Evolutionary conservation across 92 coral and sea anemone species (phyloP).

Genomic region (Zoanthus gigantus): DNA sequence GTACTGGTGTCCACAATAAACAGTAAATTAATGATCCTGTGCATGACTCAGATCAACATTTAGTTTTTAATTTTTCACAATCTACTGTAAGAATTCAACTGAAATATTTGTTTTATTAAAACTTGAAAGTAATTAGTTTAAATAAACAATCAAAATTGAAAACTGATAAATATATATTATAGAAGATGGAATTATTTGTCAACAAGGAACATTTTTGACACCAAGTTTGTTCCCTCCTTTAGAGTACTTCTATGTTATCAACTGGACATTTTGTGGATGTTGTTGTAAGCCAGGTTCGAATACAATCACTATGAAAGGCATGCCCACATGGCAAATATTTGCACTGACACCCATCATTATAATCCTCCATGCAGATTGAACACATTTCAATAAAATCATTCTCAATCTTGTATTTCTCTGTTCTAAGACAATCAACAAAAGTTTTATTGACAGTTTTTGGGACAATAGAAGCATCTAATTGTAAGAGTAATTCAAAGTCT

Average conservation of each 20-base stretch:
- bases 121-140: no score
- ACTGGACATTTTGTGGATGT: constrained; percentile 90
- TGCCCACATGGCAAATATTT: constrained; percentile 83
- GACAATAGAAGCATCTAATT: constrained; percentile 75
- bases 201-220: neutral
- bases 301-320: constrained; percentile 82
- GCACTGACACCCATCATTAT: constrained; percentile 67
- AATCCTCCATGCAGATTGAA: constrained; percentile 88
- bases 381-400: constrained; percentile 57
- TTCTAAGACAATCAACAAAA: constrained; percentile 60
- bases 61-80: no score
- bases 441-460: constrained; percentile 79
- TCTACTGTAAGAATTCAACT: no score
- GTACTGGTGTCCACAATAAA: no score
- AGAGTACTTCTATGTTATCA: constrained; percentile 78
- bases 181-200: neutral
- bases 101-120: no score
- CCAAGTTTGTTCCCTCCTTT: neutral
- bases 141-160: no score
- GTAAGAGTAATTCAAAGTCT: constrained; percentile 85
- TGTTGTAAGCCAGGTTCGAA: constrained; percentile 79
- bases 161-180: no score
- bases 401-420: constrained; percentile 54
- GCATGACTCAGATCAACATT: no score
- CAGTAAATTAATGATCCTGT: no score